Conservation (phyloP, 2,888 invertebrate genomes). For the Salticus scenicus region DNA sequence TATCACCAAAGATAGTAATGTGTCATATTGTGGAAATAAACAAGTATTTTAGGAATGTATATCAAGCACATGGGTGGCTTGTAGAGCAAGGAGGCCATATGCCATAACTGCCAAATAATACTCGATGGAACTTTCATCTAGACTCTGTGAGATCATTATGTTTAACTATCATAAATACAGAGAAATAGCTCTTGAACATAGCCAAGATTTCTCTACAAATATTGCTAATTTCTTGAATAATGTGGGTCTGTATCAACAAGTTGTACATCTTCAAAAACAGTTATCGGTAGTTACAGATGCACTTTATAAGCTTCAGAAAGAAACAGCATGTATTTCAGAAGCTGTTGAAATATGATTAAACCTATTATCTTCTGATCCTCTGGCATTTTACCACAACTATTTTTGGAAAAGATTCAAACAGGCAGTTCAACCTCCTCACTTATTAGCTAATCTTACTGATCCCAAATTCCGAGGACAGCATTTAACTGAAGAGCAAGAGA, state of each 20-base stretch:
- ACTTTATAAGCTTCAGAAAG: background rate
- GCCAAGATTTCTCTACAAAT: background rate
- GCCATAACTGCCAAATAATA: background rate
- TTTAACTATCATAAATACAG: background rate
- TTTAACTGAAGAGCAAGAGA: no score
- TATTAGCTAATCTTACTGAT: no score
- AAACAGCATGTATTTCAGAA: conserved; percentile 9
- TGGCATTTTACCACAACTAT: no score
- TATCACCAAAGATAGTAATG: conserved; percentile 8
- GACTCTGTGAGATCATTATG: background rate
- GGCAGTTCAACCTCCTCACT: no score
- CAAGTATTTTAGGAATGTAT: conserved; percentile 10
- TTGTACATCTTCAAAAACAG: conserved; percentile 2
- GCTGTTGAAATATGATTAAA: conserved; percentile 2
- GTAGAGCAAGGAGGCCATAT: background rate
- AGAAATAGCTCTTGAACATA: conserved; percentile 4
- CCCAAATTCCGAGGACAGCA: no score
- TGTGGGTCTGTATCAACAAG: background rate
- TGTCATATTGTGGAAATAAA: conserved; percentile 3
- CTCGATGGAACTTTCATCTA: background rate
- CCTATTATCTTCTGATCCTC: background rate
- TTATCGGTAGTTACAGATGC: background rate
- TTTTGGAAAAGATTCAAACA: no score
- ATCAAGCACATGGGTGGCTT: background rate
- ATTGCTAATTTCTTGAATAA: background rate